Conservation (phyloP, 2,888 invertebrate species). For the Lingula anatina region DNA sequence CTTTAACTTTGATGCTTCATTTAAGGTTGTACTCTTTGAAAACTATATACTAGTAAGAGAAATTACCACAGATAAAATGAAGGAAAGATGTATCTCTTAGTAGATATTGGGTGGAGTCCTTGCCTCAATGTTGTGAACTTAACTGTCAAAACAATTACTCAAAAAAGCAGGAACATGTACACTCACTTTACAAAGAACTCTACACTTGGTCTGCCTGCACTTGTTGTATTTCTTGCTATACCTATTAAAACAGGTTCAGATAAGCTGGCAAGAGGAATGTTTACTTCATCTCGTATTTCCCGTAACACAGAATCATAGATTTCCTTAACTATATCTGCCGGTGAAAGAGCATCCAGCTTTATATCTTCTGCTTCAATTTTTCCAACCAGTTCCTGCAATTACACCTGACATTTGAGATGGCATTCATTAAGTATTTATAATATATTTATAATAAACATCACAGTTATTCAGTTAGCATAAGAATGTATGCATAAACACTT, state of each 20-base stretch:
- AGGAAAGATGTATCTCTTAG: neutral
- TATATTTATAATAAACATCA: too few species aligned
- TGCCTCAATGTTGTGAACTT: too few species aligned
- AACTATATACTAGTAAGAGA: neutral
- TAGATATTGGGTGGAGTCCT: too few species aligned
- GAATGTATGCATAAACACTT: neutral
- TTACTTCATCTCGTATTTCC: constrained; percentile 52
- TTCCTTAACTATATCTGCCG: constrained; percentile 36
- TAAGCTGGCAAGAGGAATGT: constrained; percentile 34
- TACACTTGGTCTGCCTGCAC: constrained; percentile 48
- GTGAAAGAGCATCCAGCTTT: constrained; percentile 19
- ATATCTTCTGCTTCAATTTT: constrained; percentile 26
- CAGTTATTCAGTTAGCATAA: too few species aligned
- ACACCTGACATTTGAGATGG: neutral
- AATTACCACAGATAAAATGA: neutral
- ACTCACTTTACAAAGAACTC: constrained; percentile 50
- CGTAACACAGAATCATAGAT: constrained; percentile 48
- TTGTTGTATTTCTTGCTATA: constrained; percentile 42
- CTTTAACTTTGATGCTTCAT: neutral
- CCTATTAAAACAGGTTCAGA: constrained; percentile 44
- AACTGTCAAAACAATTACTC: too few species aligned
- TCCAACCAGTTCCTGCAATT: constrained; percentile 39
- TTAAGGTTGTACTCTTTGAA: too few species aligned
- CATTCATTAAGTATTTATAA: neutral
- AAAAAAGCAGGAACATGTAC: too few species aligned